Evolutionary conservation across 2,113 vertebrate species (phyloP).

Genomic region (Pycnonotus jocosus): DNA sequence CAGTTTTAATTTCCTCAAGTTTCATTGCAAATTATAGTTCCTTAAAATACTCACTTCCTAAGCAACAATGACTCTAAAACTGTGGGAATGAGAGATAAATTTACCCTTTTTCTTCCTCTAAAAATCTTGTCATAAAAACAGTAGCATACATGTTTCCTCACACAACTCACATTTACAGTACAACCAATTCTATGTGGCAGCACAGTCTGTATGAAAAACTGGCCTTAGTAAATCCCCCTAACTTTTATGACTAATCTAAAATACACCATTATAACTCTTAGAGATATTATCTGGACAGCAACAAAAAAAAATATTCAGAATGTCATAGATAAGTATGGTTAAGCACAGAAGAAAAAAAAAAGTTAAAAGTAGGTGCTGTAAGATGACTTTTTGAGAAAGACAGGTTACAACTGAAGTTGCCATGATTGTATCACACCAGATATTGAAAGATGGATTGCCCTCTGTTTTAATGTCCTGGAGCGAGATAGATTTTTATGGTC

Average conservation of each 20-base stretch:
- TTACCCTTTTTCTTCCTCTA: neutral
- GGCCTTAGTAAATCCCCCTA: neutral
- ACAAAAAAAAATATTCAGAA: neutral
- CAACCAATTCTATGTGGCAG: neutral
- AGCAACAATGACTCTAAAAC: neutral
- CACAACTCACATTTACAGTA: neutral
- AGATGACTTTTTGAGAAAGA: constrained; percentile 5
- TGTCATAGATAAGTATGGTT: neutral
- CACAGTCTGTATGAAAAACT: neutral
- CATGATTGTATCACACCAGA: neutral
- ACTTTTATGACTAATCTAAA: neutral
- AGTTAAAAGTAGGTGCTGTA: neutral
- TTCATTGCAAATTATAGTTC: neutral
- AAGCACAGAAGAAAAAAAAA: neutral
- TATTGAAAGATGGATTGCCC: neutral
- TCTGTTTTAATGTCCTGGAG: neutral
- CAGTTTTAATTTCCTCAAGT: neutral
- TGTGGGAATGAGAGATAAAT: neutral
- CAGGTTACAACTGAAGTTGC: neutral
- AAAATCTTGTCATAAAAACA: neutral
- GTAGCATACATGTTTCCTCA: neutral
- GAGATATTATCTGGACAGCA: neutral
- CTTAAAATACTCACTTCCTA: neutral
- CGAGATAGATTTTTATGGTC: neutral
- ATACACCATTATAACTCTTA: neutral